phyloP scores from a whole-genome alignment of 2,888 invertebrate genomes.

The Diadromus collaris region DNA sequence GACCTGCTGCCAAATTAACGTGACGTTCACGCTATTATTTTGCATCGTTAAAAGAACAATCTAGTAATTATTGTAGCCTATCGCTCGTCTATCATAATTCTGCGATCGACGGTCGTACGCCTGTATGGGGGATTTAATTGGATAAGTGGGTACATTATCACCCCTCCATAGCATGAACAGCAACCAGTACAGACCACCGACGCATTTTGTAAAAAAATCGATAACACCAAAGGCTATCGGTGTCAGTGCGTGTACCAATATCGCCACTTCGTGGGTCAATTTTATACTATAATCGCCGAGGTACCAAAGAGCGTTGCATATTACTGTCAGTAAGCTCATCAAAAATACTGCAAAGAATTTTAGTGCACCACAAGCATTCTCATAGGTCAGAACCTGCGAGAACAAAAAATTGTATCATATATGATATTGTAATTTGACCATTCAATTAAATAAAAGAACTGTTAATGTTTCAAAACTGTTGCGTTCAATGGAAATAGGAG shows the following conservation, averaged over 20 bases:
- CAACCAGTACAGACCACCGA: slow-evolving; percentile 78
- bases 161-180: slow-evolving; percentile 74
- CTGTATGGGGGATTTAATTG: slow-evolving; percentile 17
- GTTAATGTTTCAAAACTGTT: not conserved
- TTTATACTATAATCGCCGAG: slow-evolving; percentile 75
- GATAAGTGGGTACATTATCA: slow-evolving; percentile 50
- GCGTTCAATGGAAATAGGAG: too few species aligned
- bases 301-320: slow-evolving; percentile 71
- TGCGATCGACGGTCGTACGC: slow-evolving; percentile 38
- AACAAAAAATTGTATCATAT: slow-evolving; percentile 44
- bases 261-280: slow-evolving; percentile 73
- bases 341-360: slow-evolving; percentile 74
- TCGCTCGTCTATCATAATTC: slow-evolving; percentile 42
- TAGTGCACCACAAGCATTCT: slow-evolving; percentile 72
- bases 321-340: slow-evolving; percentile 71
- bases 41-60: slow-evolving; percentile 5
- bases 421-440: not conserved
- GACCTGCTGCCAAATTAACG: not conserved
- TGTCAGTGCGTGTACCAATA: slow-evolving; percentile 71
- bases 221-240: slow-evolving; percentile 76
- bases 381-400: slow-evolving; percentile 72
- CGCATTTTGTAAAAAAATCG: slow-evolving; percentile 75
- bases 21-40: slow-evolving; percentile 7
- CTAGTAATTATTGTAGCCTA: slow-evolving; percentile 41
- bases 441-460: not conserved